Percentiles rank a stretch among this genome's conserved stretches.
These are phyloP conservation scores for Campylorhamphus procurvoides DNA, from an alignment of 2,113 vertebrate species.

Conservation along the genomic window DNA sequence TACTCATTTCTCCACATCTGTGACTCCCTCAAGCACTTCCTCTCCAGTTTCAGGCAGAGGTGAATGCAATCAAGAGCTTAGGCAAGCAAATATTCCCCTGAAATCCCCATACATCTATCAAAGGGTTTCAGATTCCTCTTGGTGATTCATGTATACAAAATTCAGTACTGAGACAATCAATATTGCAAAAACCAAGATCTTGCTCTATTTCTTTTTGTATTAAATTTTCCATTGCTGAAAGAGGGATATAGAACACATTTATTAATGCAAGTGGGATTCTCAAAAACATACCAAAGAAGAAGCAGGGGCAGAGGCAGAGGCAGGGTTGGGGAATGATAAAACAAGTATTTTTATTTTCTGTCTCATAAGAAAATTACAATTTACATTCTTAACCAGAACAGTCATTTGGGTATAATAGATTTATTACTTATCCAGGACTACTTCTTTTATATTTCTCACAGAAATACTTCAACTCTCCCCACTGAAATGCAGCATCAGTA, in stretches of 20 bases:
- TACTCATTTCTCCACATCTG: not conserved
- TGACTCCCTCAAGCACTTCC: not conserved
- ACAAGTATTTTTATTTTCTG: not conserved
- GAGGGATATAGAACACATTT: not conserved
- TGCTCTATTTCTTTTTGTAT: not conserved
- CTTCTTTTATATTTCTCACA: not conserved
- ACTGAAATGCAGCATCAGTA: not conserved
- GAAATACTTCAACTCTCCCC: not conserved
- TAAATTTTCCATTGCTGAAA: not conserved
- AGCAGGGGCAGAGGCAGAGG: accelerated
- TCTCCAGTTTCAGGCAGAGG: not conserved
- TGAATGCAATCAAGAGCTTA: not conserved
- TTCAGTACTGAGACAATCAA: not conserved
- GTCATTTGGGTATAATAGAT: not conserved
- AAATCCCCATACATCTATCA: not conserved
- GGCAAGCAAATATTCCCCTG: not conserved
- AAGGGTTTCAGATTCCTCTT: not conserved
- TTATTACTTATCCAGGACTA: not conserved
- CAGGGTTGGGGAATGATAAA: not conserved
- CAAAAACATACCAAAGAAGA: not conserved
- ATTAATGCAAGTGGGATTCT: not conserved
- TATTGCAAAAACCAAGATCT: not conserved
- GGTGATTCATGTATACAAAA: not conserved
- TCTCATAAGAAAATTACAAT: not conserved
- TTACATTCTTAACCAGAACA: not conserved